phyloP scores from a whole-genome alignment of 2,113 vertebrate species.

The Phalacrocorax aristotelis region DNA sequence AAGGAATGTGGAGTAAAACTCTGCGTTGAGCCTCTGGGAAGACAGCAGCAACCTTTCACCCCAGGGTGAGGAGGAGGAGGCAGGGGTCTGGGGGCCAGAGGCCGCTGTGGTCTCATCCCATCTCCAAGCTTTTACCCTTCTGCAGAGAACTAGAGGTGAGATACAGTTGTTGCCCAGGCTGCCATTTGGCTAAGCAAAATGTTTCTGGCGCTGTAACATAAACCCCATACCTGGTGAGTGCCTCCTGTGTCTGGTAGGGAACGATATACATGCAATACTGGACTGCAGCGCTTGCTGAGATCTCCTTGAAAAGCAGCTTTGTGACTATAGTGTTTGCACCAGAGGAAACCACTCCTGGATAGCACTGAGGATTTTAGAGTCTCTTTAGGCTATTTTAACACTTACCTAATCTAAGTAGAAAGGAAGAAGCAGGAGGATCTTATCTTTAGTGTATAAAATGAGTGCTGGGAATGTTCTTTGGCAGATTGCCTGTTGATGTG shows the following conservation, averaged over 20 bases:
- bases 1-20: conserved; percentile 17
- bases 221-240: not conserved
- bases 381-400: conserved; percentile 2
- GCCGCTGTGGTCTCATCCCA: not conserved
- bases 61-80: too few relatives aligned
- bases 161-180: not conserved
- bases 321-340: not conserved
- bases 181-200: not conserved
- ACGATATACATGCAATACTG: rapidly evolving
- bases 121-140: not conserved
- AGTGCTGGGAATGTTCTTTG: not conserved
- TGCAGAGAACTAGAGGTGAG: not conserved
- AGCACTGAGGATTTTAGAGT: not conserved
- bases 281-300: not conserved
- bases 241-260: not conserved
- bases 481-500: not conserved
- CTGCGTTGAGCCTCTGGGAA: not conserved
- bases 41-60: rapidly evolving
- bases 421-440: not conserved
- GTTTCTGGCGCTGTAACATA: not conserved
- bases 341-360: not conserved
- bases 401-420: not conserved
- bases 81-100: not conserved
- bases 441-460: not conserved
- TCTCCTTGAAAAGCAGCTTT: not conserved